A percentile compares a stretch with the other conserved stretches of the same genome.
Evolutionary conservation across 2,888 invertebrate species (phyloP).

Genomic region (Lepidochrysops patricia): DNA sequence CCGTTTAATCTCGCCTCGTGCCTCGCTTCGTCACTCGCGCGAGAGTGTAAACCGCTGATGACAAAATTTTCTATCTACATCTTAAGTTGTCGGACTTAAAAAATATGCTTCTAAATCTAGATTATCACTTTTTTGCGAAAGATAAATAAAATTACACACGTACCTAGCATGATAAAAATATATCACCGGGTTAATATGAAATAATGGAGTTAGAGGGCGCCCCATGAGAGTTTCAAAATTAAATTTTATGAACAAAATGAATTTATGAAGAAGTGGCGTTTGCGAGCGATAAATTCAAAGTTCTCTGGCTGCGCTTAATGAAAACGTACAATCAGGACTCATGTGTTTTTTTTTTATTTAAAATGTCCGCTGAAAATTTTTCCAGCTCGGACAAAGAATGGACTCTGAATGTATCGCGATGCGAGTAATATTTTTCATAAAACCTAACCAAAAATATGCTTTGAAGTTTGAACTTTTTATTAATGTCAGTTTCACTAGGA

Average conservation of each 20-base stretch:
- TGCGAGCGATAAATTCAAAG: slow-evolving; percentile 16
- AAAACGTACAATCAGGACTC: slow-evolving; percentile 13
- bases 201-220: slow-evolving; percentile 8
- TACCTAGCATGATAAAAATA: slow-evolving; percentile 11
- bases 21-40: no score
- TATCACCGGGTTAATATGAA: slow-evolving; percentile 2
- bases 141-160: neutral
- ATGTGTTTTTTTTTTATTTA: neutral
- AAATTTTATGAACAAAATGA: slow-evolving; percentile 20
- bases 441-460: neutral
- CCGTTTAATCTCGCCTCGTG: no score
- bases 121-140: neutral
- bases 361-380: neutral
- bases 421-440: neutral
- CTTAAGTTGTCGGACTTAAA: neutral
- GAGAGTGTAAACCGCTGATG: no score
- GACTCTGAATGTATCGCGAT: neutral
- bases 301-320: slow-evolving; percentile 7
- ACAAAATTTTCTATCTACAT: no score
- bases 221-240: slow-evolving; percentile 17
- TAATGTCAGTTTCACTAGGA: neutral
- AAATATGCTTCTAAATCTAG: neutral
- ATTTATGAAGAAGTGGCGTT: slow-evolving; percentile 19
- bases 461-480: neutral
- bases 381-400: neutral